phyloP scores from a whole-genome alignment of 2,113 vertebrate species.

The Phodopus roborovskii region DNA sequence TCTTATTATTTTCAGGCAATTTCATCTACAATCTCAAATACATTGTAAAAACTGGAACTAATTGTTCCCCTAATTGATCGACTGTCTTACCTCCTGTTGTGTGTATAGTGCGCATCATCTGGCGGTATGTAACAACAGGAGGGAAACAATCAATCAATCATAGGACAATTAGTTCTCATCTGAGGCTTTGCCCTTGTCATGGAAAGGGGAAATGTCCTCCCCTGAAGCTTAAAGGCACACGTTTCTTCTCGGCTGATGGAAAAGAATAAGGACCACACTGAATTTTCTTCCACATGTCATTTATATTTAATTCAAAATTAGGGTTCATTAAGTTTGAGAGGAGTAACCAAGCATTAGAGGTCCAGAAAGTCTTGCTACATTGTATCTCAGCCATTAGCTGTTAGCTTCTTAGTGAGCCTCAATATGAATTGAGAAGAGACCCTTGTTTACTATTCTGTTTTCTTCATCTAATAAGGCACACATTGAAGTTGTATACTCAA shows the following conservation, averaged over 20 bases:
- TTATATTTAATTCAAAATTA: conserved; percentile 53
- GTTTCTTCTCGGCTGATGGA: conserved; percentile 14
- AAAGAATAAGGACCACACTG: background rate
- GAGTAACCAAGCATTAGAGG: background rate
- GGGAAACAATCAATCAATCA: conserved; percentile 82
- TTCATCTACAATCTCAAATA: conserved; percentile 75
- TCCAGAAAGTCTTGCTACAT: background rate
- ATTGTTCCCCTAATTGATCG: conserved; percentile 83
- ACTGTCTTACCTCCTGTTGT: conserved; percentile 76
- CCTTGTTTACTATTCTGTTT: background rate
- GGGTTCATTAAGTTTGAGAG: background rate
- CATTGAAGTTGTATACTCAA: background rate
- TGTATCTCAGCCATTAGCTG: background rate
- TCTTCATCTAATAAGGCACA: background rate
- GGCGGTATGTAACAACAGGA: conserved; percentile 67
- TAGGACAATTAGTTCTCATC: conserved; percentile 81
- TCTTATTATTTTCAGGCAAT: conserved; percentile 76
- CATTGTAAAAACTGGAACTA: conserved; percentile 82
- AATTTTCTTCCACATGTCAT: background rate
- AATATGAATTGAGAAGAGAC: background rate
- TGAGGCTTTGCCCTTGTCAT: conserved; percentile 61
- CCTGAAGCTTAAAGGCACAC: conserved; percentile 66
- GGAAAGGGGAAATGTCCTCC: conserved; percentile 68
- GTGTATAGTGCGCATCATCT: conserved; percentile 67
- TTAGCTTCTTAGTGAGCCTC: background rate